A percentile compares a stretch with the other conserved stretches of the same genome.
Conservation (phyloP, 2,797 vertebrate species). For the Leuciscus waleckii region DNA sequence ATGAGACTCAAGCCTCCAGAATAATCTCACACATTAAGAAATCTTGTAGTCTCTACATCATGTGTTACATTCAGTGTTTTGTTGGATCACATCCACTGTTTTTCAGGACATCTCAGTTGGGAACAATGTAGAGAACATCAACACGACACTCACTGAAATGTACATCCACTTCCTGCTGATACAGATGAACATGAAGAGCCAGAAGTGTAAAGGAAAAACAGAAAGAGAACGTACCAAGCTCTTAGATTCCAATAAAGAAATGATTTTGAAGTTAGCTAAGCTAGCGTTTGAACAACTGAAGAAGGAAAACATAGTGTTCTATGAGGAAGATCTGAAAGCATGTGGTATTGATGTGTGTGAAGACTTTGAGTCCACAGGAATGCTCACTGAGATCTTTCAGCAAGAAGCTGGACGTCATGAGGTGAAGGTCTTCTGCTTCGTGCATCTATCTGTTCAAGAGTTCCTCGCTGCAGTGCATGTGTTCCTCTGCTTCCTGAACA, state of each 20-base stretch:
- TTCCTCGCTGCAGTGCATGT: too few species aligned
- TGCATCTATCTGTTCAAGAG: too few species aligned
- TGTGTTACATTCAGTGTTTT: background rate
- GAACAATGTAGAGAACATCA: background rate
- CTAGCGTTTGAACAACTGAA: background rate
- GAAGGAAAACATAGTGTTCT: background rate
- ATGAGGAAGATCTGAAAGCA: background rate
- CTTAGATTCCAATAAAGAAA: background rate
- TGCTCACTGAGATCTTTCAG: background rate
- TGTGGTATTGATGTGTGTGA: background rate
- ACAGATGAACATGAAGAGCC: background rate
- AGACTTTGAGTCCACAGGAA: background rate
- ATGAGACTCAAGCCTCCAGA: background rate
- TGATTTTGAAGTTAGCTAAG: background rate
- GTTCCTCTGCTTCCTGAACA: too few species aligned
- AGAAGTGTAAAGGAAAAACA: background rate
- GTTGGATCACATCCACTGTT: background rate
- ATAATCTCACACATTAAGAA: background rate
- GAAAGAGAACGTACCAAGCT: background rate
- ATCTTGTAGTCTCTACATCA: background rate
- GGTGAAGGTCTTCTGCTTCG: background rate
- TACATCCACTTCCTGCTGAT: background rate
- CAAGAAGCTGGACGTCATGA: background rate
- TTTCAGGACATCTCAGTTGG: background rate
- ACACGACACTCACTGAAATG: background rate